These are phyloP conservation scores for Enteromius radiatus DNA, from an alignment of 2,797 vertebrate species.

Conservation along the genomic window DNA sequence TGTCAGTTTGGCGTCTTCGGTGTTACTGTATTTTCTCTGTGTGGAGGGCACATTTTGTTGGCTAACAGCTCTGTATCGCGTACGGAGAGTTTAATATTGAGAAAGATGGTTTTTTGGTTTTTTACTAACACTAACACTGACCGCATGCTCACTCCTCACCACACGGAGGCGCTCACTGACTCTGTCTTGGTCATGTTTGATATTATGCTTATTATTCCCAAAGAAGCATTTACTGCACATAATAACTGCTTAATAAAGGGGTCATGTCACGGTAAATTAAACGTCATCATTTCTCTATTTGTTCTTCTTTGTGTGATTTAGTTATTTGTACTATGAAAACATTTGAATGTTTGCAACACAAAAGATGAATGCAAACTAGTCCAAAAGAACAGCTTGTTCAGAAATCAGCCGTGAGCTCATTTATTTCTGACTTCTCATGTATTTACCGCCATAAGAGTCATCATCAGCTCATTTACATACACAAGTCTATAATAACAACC, in stretches of 20 bases:
- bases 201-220: neutral
- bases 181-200: neutral
- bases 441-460: too few relatives aligned
- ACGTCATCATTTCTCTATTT: neutral
- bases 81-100: neutral
- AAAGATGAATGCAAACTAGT: neutral
- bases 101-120: neutral
- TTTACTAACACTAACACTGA: neutral
- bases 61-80: neutral
- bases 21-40: neutral
- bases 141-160: neutral
- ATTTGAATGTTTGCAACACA: neutral
- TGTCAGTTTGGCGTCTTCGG: neutral
- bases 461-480: neutral
- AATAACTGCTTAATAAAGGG: slow-evolving; percentile 13
- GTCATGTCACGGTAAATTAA: neutral
- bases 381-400: neutral
- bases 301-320: neutral
- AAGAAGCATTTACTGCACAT: neutral
- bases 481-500: neutral
- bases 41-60: neutral
- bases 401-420: neutral
- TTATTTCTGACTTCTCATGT: neutral
- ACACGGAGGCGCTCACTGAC: neutral
- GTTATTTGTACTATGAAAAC: neutral